A percentile compares a stretch with the other conserved stretches of the same genome.
Evolutionary conservation across 2,797 vertebrate species (phyloP).

Genomic region (Valencia hispanica): DNA sequence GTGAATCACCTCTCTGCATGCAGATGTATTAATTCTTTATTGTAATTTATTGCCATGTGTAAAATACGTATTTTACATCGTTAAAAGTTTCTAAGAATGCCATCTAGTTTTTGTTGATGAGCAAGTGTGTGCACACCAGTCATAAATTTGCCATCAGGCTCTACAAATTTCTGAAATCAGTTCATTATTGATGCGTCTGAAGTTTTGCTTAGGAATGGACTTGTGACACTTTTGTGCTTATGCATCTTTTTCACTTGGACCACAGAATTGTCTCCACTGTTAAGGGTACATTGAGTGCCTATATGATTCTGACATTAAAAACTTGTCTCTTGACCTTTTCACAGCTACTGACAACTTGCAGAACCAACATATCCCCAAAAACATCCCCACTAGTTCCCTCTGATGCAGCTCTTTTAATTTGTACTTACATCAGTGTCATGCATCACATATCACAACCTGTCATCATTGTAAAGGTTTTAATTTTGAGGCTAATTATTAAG

Average conservation of each 20-base stretch:
- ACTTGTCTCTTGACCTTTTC: neutral
- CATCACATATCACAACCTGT: neutral
- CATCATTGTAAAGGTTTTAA: neutral
- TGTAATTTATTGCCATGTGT: neutral
- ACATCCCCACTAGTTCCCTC: neutral
- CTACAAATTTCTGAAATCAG: neutral
- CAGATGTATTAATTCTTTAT: neutral
- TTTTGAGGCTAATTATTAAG: neutral
- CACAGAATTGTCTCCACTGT: neutral
- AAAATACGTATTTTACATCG: neutral
- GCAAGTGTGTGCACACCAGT: neutral
- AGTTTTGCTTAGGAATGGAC: neutral
- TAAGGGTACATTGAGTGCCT: neutral
- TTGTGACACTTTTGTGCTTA: neutral
- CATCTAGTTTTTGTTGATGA: neutral
- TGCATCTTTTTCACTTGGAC: neutral
- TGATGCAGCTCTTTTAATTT: slow-evolving; percentile 8
- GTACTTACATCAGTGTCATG: neutral
- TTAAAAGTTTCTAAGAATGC: too few relatives aligned
- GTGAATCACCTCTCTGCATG: too few relatives aligned
- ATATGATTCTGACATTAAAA: neutral
- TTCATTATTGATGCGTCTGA: neutral
- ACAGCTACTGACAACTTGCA: neutral
- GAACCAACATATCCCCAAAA: neutral
- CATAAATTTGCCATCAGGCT: neutral